Base-by-base conservation (phyloP, 2,888 invertebrate genomes). In the Blastobasis lacticolella region DNA sequence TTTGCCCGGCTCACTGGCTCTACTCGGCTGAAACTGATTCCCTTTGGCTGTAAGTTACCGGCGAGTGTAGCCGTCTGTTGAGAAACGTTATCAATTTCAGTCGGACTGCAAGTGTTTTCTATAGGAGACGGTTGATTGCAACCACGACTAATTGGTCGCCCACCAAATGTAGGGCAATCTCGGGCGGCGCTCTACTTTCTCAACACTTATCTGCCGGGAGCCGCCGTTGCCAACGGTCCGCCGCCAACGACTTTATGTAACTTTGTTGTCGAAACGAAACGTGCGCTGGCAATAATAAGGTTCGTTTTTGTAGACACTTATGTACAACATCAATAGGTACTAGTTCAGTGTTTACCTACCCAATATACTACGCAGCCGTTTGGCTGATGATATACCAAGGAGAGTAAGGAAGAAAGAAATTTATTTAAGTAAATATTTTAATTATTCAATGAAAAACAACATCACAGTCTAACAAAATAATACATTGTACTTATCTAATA, bases 211-310 rank as follows among this genome's bases (percentile, higher is more conserved):
- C 82, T 79, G 69, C 73, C 66, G 75, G 76, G 83, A 77, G 83
- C 78, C 70, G 78, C 70, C 69, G 73, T 76, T 82, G 80, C 80
- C 84, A 81, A 75, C 81, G 66, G 70, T 72, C 72, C 73, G 75
- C 75, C 69, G 78, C 75, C 75, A 78, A 77, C 75, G 62, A 69
- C 73, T 84, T 86, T 82, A 84, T 84, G 79, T 84, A 87, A 87
- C 81, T 78, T 77, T 80, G 78, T 82, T 86, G 79, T 82, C 68
- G 85, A 86, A 85, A 86, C 78, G 72, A 78, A 80, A 78, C 74
- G 73, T 76, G 78, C 60, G 61, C 58, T 62, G 62, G 72, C 74
- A 75, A 72, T 78, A 75, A 76, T 78, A 75, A 75, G 72, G n/a
- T 73, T 74, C 73, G 70, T 75, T 75, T 71, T 70, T 68, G 61